Evolutionary conservation across 2,797 vertebrate genomes (phyloP).

Genomic region (Cossypha niveicapilla): DNA sequence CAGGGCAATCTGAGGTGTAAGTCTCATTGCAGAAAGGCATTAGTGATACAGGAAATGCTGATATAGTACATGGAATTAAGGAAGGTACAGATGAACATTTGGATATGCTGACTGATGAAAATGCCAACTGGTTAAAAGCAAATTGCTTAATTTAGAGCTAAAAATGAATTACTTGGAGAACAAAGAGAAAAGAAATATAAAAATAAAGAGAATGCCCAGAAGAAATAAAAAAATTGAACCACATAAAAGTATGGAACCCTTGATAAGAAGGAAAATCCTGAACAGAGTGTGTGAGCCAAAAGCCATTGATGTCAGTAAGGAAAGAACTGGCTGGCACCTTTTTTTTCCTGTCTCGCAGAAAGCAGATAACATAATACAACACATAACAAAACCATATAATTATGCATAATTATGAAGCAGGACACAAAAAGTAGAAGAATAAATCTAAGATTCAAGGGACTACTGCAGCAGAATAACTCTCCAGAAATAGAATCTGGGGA

Average conservation of each 20-base stretch:
- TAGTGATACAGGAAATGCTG: conserved; percentile 22
- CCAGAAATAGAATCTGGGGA: not conserved
- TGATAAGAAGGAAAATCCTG: conserved; percentile 4
- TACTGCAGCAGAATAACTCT: not conserved
- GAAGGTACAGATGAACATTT: conserved; percentile 36
- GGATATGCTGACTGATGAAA: conserved; percentile 40
- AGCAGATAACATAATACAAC: not conserved
- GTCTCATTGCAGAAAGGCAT: not conserved
- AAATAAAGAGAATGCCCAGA: conserved; percentile 15
- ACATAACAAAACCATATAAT: not conserved
- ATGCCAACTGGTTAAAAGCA: conserved; percentile 10
- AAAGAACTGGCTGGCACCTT: not conserved
- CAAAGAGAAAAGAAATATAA: conserved; percentile 22
- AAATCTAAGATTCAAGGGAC: not conserved
- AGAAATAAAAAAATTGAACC: conserved; percentile 5
- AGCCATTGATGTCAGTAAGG: not conserved
- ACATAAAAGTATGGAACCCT: not conserved
- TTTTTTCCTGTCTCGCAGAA: not conserved
- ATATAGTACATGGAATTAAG: conserved; percentile 23
- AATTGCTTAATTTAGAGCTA: conserved; percentile 33
- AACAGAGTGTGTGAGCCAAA: not conserved
- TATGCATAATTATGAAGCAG: not conserved
- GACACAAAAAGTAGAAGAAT: not conserved
- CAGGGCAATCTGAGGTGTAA: not conserved
- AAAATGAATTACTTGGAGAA: conserved; percentile 1